phyloP scores from a whole-genome alignment of 1,140 invertebrate genomes.

The Panulirus ornatus region DNA sequence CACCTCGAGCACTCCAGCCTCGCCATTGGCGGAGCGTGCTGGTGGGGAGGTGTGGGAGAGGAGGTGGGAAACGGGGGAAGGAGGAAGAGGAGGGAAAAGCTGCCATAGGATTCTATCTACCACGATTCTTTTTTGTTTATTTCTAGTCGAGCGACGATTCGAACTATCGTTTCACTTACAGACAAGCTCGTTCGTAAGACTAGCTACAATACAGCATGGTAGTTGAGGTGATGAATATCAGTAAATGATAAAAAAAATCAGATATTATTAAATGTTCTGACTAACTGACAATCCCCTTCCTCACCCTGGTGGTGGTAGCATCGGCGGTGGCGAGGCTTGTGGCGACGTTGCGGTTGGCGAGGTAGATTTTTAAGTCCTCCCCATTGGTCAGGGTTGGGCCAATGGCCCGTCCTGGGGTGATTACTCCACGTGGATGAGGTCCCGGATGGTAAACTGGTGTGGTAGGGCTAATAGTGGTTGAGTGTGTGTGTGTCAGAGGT shows the following conservation, averaged over 20 bases:
- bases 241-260: too few relatives aligned
- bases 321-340: not conserved
- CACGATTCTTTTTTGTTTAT: too few relatives aligned
- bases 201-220: too few relatives aligned
- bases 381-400: not conserved
- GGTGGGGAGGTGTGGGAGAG: too few relatives aligned
- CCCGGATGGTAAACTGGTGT: constrained; percentile 42
- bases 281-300: not conserved
- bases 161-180: too few relatives aligned
- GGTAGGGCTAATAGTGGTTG: constrained; percentile 40
- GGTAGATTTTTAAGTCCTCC: not conserved
- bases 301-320: constrained; percentile 10
- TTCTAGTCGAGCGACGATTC: too few relatives aligned
- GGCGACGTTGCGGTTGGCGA: constrained; percentile 52
- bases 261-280: not conserved
- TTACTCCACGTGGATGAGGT: constrained; percentile 55
- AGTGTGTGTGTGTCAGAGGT: constrained; percentile 43
- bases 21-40: constrained; percentile 40
- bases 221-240: too few relatives aligned
- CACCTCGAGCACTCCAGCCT: not conserved
- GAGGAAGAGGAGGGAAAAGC: too few relatives aligned
- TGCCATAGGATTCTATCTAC: too few relatives aligned
- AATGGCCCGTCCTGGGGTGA: not conserved
- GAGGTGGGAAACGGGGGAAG: too few relatives aligned
- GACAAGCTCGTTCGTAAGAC: too few relatives aligned